A percentile compares a stretch with the other conserved stretches of the same genome.
Evolutionary conservation across 1,140 invertebrate genomes (phyloP).

Genomic region (Triops longicaudatus): DNA sequence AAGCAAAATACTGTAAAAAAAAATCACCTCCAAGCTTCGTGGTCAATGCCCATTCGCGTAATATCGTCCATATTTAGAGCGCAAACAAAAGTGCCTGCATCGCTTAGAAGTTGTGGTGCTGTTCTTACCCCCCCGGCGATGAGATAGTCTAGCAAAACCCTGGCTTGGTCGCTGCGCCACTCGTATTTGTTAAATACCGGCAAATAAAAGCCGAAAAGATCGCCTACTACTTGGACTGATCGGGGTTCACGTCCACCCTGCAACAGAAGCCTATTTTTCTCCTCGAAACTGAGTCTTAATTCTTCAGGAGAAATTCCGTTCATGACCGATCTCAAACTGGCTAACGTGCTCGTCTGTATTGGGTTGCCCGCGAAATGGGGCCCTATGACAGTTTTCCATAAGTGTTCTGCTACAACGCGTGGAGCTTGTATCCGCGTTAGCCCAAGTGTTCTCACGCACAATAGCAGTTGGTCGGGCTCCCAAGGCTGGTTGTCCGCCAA

Average conservation of each 20-base stretch:
- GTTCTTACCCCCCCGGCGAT: neutral
- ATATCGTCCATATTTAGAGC: neutral
- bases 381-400: neutral
- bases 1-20: neutral
- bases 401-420: neutral
- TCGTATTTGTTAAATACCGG: neutral
- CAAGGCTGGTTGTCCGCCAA: neutral
- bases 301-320: neutral
- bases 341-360: neutral
- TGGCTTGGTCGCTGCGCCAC: neutral
- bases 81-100: neutral
- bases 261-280: neutral
- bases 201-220: neutral
- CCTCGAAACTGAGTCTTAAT: neutral
- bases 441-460: neutral
- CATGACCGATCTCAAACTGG: neutral
- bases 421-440: neutral
- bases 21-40: neutral
- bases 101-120: neutral
- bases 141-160: neutral
- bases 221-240: no score
- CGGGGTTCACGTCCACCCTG: neutral
- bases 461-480: neutral
- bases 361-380: neutral
- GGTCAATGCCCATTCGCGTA: neutral